Evolutionary conservation across 2,113 vertebrate genomes (phyloP).

Genomic region (Elephas maximus): DNA sequence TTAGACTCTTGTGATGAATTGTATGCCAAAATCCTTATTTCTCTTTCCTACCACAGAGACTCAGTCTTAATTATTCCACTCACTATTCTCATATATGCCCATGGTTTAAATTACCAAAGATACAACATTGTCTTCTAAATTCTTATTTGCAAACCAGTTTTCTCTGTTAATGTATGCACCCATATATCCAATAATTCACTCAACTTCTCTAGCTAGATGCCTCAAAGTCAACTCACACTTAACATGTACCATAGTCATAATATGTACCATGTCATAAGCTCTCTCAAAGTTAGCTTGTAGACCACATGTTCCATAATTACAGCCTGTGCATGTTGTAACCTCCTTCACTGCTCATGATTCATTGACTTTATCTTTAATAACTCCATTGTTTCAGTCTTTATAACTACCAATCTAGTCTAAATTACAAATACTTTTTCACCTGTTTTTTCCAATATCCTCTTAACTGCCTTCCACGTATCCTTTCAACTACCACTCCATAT

Average conservation of each 20-base stretch:
- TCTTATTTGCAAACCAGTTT: not conserved
- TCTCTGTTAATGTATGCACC: not conserved
- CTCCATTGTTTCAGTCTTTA: not conserved
- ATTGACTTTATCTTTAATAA: not conserved
- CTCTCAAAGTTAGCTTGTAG: too few species aligned
- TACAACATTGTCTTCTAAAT: not conserved
- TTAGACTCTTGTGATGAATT: not conserved
- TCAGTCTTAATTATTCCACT: not conserved
- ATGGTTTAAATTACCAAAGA: not conserved
- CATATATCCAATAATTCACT: not conserved
- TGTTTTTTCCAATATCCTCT: not conserved
- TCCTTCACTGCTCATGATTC: not conserved
- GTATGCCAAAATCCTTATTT: not conserved
- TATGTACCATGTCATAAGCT: too few species aligned
- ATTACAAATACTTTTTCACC: not conserved
- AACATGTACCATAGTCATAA: too few species aligned
- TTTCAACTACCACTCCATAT: not conserved
- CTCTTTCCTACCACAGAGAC: not conserved
- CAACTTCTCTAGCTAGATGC: not conserved
- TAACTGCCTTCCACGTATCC: not conserved
- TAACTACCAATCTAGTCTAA: not conserved
- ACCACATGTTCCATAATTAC: too few species aligned
- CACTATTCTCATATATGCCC: not conserved
- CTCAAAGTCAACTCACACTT: not conserved
- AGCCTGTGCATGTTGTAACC: too few species aligned